Conservation (phyloP, 1,140 invertebrate species). For the Nebria ingens region DNA sequence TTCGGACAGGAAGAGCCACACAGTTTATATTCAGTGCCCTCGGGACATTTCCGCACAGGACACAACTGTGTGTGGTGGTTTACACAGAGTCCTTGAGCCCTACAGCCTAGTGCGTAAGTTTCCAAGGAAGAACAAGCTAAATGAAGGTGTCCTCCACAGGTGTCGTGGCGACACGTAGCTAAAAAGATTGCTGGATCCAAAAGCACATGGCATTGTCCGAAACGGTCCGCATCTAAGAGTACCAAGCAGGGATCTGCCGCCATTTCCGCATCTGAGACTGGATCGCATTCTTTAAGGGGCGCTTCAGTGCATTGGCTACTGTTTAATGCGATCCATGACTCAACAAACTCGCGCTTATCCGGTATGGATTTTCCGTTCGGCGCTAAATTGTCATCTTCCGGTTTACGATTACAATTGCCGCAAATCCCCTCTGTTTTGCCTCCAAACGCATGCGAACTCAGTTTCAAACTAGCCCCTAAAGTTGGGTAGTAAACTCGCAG, state of each 20-base stretch:
- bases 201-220: slow-evolving; percentile 60
- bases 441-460: slow-evolving; percentile 61
- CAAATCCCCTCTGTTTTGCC: slow-evolving; percentile 67
- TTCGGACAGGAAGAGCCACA: slow-evolving; percentile 56
- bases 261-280: slow-evolving; percentile 31
- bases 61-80: slow-evolving; percentile 59
- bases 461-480: slow-evolving; percentile 37
- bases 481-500: slow-evolving; percentile 33
- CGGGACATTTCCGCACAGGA: slow-evolving; percentile 43
- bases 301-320: slow-evolving; percentile 21
- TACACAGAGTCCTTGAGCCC: slow-evolving; percentile 52
- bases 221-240: slow-evolving; percentile 48
- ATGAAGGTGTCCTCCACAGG: slow-evolving; percentile 42
- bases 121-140: slow-evolving; percentile 52
- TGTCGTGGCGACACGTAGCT: slow-evolving; percentile 56
- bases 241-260: slow-evolving; percentile 53
- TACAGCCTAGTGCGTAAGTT: slow-evolving; percentile 63
- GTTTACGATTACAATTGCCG: slow-evolving; percentile 61
- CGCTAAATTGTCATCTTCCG: slow-evolving; percentile 50
- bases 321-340: slow-evolving; percentile 39
- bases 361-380: slow-evolving; percentile 36
- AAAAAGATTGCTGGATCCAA: slow-evolving; percentile 57
- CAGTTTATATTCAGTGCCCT: slow-evolving; percentile 43
- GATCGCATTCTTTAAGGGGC: slow-evolving; percentile 37
- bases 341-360: slow-evolving; percentile 43